Evolutionary conservation across 2,888 invertebrate genomes (phyloP), one percentile per base, ranked within the genome.

Genomic region (Caenorhabditis panamensis): DNA sequence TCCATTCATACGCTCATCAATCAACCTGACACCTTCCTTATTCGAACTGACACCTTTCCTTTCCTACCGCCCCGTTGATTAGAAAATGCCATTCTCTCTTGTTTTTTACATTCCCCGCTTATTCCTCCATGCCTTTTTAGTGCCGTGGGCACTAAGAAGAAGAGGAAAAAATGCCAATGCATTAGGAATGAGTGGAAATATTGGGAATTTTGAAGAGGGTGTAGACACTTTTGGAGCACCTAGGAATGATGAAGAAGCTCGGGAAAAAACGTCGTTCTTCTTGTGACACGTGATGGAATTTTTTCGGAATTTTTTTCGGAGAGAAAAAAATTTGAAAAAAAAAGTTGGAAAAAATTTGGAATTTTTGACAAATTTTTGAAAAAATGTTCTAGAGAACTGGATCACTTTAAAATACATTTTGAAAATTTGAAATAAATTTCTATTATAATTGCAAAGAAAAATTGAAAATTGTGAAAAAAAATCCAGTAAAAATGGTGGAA

Each of bases 171-270:
- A 51, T 22, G 24, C 22, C 24, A 71, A 71, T 71, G 61, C 75
- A 76, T 76, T 76, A 76, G 67, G 75, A 76, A 76, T 76, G 75
- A 66, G 66, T 22, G 20, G 53, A 76, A 76, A 67, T 24, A 66
- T 37, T 56, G 8, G 47, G 47, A 44, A 36, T 58, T 49, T 2
- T 49, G 47, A 49, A 16, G 68, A 68, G n/a, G 58, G 18, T 22
- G 47, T 44, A 67, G 47, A 44, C 24, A 31, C 31, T 9, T 6
- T 4, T 22, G 49, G 49, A 28, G 61, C 69, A 69, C 69, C 59
- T 61, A 62, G 37, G 16, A 51, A 47, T 31, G 51, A 53, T 37
- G 53, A 20, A 41, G 31, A 5, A 2, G 41, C 5, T 6, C 9
- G 13, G 41, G 13, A 41, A 44, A 20, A 56, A 44, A 58, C 31